Conservation (phyloP, 2,113 vertebrate genomes). For the Setophaga kirtlandii region DNA sequence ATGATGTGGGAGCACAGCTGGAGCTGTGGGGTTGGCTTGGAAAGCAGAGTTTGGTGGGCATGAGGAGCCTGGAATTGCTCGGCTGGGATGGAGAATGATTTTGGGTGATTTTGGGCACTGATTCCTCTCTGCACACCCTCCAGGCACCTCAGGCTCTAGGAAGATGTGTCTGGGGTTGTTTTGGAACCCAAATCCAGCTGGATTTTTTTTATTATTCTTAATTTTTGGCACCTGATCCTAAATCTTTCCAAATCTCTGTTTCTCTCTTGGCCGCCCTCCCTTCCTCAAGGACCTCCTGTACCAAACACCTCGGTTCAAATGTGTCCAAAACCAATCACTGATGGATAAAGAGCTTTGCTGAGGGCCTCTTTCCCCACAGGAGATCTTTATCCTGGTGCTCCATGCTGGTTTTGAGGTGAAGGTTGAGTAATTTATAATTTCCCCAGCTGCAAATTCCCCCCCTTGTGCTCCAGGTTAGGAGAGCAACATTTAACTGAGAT, state of each 20-base stretch:
- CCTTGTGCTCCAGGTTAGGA: neutral
- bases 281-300: neutral
- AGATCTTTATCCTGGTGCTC: neutral
- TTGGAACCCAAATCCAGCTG: neutral
- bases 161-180: neutral
- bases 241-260: neutral
- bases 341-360: neutral
- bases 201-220: no score
- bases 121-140: neutral
- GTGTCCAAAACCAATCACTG: neutral
- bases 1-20: rapidly evolving
- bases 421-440: neutral
- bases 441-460: neutral
- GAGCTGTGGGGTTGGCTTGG: neutral
- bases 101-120: neutral
- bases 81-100: neutral
- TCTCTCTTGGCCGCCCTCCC: neutral
- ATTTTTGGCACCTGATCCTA: neutral
- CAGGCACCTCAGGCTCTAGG: neutral
- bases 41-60: neutral
- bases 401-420: neutral
- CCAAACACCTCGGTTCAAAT: neutral
- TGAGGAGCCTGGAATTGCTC: neutral
- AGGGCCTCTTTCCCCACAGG: neutral
- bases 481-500: neutral